Percentiles rank a stretch among this genome's conserved stretches.
Conservation (phyloP, 2,113 vertebrate genomes). For the Tenebrosternarchus preto region DNA sequence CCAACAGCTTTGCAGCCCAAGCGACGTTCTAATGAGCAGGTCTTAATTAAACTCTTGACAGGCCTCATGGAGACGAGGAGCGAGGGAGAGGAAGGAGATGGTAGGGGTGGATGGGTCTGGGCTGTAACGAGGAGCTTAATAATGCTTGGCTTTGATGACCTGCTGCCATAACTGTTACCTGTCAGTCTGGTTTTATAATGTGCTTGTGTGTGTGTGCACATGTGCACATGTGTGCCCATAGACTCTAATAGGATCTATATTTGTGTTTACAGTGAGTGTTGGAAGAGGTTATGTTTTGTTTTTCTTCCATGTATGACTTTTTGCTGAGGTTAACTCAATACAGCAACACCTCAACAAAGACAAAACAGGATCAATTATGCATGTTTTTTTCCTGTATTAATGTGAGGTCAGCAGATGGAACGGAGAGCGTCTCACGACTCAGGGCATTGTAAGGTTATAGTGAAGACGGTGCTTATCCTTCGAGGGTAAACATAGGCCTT, state of each 20-base stretch:
- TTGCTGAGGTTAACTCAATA: not conserved
- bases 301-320: too few relatives aligned
- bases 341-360: not conserved
- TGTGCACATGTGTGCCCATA: not conserved
- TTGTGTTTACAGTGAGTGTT: not conserved
- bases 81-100: not conserved
- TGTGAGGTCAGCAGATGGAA: constrained; percentile 7
- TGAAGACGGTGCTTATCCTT: not conserved
- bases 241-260: not conserved
- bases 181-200: constrained; percentile 41
- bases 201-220: not conserved
- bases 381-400: not conserved
- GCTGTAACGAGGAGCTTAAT: constrained; percentile 57
- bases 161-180: constrained; percentile 50
- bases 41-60: constrained; percentile 52
- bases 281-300: not conserved
- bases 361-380: not conserved
- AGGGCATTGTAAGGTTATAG: not conserved
- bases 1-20: constrained; percentile 34
- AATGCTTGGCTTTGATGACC: constrained; percentile 51
- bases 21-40: constrained; percentile 35
- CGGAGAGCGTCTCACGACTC: not conserved
- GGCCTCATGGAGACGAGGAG: constrained; percentile 21
- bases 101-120: constrained; percentile 8
- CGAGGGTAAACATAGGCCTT: not conserved